A percentile compares a stretch with the other conserved stretches of the same genome.
Evolutionary conservation across 1,140 invertebrate genomes (phyloP).

Genomic region (Zaprionus camerounensis): DNA sequence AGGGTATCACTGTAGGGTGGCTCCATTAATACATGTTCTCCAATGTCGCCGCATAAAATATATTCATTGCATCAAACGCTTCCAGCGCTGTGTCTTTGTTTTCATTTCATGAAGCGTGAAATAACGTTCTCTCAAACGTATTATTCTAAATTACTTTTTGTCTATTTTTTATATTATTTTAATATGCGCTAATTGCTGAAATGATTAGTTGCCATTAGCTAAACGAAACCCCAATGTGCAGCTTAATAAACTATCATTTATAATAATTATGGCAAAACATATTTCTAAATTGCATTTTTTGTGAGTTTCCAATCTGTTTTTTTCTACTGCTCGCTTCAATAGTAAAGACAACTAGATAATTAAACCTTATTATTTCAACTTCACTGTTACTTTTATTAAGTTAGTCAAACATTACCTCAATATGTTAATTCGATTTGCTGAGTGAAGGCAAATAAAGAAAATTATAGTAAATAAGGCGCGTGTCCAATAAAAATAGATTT

Average conservation of each 20-base stretch:
- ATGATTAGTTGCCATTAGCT: background rate
- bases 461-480: background rate
- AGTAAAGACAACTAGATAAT: no score
- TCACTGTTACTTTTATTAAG: background rate
- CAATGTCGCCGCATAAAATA: background rate
- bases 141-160: conserved; percentile 6
- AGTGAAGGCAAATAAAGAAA: background rate
- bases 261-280: background rate
- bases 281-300: background rate
- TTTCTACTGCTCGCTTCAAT: no score
- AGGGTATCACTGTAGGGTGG: background rate
- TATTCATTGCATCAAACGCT: background rate
- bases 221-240: background rate
- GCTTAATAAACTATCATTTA: background rate
- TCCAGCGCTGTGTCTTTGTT: background rate
- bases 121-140: background rate
- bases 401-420: background rate
- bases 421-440: background rate
- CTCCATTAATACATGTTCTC: background rate
- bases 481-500: conserved; percentile 5
- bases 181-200: conserved; percentile 1
- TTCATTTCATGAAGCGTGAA: background rate
- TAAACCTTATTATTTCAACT: background rate
- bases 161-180: background rate
- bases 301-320: background rate